Evolutionary conservation across 2,888 invertebrate genomes (phyloP).

Genomic region (Tinea trinotella): DNA sequence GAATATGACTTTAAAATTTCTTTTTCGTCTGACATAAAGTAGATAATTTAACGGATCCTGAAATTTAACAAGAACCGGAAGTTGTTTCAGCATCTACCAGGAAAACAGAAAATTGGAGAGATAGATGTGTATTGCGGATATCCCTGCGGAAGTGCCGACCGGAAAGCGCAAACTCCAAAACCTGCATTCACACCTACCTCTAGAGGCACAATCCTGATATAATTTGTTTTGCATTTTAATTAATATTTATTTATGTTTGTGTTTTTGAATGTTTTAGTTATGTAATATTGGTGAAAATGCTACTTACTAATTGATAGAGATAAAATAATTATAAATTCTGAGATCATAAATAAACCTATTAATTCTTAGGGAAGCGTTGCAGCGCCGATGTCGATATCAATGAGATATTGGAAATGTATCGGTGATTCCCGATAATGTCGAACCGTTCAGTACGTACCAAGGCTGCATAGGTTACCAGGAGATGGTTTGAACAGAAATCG

Average conservation of each 20-base stretch:
- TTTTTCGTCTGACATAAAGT: no score
- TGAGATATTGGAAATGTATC: constrained; percentile 58
- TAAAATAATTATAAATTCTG: no score
- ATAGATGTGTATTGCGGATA: neutral
- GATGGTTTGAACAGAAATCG: constrained; percentile 67
- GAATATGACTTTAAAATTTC: no score
- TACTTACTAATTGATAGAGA: no score
- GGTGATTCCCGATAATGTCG: constrained; percentile 71
- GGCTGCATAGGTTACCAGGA: constrained; percentile 47
- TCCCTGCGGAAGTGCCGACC: constrained; percentile 22
- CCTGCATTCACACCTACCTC: no score
- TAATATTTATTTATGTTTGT: no score
- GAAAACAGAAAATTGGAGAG: constrained; percentile 32
- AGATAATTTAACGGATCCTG: constrained; percentile 26
- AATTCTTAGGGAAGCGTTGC: no score
- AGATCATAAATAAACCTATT: no score
- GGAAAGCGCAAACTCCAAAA: constrained; percentile 2
- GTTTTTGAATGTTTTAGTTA: no score
- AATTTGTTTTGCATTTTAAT: no score
- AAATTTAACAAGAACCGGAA: constrained; percentile 36
- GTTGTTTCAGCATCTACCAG: constrained; percentile 36
- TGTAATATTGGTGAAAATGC: no score
- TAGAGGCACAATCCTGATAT: no score
- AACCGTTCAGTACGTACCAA: constrained; percentile 70
- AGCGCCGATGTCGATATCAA: constrained; percentile 32